Base-by-base conservation (phyloP, 2,888 invertebrate genomes). In the Allophyes oxyacanthae region DNA sequence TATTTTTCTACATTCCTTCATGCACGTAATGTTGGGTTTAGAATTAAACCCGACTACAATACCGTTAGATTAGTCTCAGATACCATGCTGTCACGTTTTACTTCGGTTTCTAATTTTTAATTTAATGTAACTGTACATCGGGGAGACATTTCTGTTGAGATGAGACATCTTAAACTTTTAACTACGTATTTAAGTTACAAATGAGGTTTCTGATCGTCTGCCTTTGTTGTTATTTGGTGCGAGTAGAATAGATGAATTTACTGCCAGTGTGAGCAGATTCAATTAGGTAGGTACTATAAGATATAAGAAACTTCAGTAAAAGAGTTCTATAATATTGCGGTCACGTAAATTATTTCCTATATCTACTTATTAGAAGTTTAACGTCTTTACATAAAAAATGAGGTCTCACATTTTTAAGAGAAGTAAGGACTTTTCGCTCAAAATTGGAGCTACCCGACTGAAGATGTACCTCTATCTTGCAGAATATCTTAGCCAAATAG, bases 131-230 rank as follows among this genome's bases (percentile, higher is more conserved):
- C 28, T 49, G 50, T 36, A 6, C 69, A 43, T 36, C 15, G 1
- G 63, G 52, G 72, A 44, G 49, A 13, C 14, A 30, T 64, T 71
- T 20, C 2, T 20, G 20, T 4, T 56, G 15, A 5, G 13, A 32
- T 30, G 36, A 43, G 34, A 54, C 32, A 43, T 46, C 20, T 62
- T 71, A 32, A 54, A 54, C 51, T 57, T 65, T 54, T 49, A 70
- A 60, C 20, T 13, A 10, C 25, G 25, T 11, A 1, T 54, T 36
- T 26, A 6, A 45, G 38, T 52, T 41, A 4, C 8, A 40, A 44
- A 53, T 30, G 11, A 56, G 41, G 4, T 58, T 44, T 11, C 33
- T 34, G 11, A 10, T 0, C 1, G 13, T 14, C 6, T 42, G 9
- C 3, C 7, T 28, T 28, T 6, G 28, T 28, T 6, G 28, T 28